Base-by-base conservation (phyloP, 2,113 vertebrate genomes). In the Megaleporinus macrocephalus region DNA sequence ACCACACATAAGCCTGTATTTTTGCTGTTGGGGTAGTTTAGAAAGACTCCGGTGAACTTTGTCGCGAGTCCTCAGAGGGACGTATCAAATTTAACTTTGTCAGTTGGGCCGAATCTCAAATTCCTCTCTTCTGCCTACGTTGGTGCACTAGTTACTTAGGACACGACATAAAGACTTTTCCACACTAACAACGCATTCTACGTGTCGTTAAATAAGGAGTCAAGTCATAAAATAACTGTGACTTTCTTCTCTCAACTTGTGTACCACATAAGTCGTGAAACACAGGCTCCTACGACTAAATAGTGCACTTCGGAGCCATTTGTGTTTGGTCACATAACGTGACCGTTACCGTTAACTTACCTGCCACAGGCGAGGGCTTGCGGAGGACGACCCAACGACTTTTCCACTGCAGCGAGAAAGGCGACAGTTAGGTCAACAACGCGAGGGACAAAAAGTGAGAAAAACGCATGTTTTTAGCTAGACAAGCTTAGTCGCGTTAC, bases 351-450 rank as follows among this genome's bases (percentile, higher is more conserved):
- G 49, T 51, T 18, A 55, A 7, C 53, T 91, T 95, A 98, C 97
- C 97, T 94, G 97, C 97, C 82, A 98, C 97, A 33, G 97, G 97
- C 53, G 97, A 99, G 57, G 97, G 97, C 87, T 96, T 98, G 81
- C 97, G 95, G 79, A 98, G 93, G 36, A 96, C 95, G 86, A 97
- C 86, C 97, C 97, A 99, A 92, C 97, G 95, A 84, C 49, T 96
- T 93, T 96, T 99, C 97, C 97, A 98, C 97, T 99, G 95, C 13
- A 90, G 90, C 68, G 15, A 57, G 79, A 86, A 86, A 89, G 81
- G 29, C 66, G 62, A 86, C 18, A 93, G 41, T 13, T 14, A 36
- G 65, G 30, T 16, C 49, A 33, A 33, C 65, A 68, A 9, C 18
- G 26, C 1, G 5, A 3, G 24, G 26, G 18, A 13, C 4, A 5